These are phyloP conservation scores for Pardalotus punctatus DNA, from an alignment of 2,113 vertebrate genomes.

Conservation along the genomic window DNA sequence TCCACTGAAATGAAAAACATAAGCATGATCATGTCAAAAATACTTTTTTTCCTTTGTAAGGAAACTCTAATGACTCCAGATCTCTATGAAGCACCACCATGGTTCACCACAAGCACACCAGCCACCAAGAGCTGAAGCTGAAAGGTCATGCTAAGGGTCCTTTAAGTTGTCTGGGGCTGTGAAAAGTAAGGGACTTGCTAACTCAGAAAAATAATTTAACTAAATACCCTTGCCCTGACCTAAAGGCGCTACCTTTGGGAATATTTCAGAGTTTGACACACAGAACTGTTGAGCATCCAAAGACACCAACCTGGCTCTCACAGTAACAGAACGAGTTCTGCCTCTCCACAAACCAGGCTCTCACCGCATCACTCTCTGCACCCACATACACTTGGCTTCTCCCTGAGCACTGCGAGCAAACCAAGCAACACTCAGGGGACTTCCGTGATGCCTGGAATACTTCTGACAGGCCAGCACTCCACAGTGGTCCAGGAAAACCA, in stretches of 20 bases:
- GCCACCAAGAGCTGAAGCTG: background rate
- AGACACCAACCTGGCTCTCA: background rate
- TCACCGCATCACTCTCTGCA: background rate
- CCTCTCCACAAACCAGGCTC: background rate
- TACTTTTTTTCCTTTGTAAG: background rate
- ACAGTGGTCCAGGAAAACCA: background rate
- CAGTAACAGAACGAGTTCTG: background rate
- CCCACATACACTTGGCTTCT: background rate
- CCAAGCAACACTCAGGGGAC: background rate
- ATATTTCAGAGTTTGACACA: background rate
- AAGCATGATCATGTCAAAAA: background rate
- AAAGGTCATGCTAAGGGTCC: background rate
- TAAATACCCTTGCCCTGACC: background rate
- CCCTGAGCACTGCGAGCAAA: background rate
- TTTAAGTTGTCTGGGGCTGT: background rate
- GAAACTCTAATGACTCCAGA: background rate
- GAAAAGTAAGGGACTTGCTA: background rate
- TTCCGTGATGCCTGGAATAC: background rate
- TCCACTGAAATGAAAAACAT: background rate
- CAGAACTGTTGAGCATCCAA: background rate
- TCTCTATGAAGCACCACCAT: background rate
- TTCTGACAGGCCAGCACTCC: background rate
- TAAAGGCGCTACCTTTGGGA: background rate
- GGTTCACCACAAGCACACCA: rapidly evolving
- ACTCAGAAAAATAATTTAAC: background rate